Evolutionary conservation across 2,113 vertebrate species (phyloP).

Genomic region (Nycticorax nycticorax): DNA sequence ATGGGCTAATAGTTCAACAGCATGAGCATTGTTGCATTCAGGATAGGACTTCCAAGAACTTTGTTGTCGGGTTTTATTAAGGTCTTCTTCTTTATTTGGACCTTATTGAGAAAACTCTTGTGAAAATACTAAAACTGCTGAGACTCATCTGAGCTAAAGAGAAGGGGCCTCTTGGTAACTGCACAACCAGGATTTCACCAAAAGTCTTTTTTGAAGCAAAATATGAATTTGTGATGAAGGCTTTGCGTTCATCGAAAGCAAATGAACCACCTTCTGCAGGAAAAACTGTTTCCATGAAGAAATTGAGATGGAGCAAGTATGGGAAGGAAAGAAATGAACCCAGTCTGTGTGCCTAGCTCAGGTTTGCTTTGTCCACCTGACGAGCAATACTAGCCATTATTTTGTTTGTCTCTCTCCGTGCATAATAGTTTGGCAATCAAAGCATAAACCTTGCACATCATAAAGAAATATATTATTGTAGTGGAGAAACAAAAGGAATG

Average conservation of each 20-base stretch:
- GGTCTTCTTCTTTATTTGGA: neutral
- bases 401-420: neutral
- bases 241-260: neutral
- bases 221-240: neutral
- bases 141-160: neutral
- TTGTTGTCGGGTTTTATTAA: neutral
- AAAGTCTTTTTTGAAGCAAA: neutral
- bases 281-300: neutral
- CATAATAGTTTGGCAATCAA: neutral
- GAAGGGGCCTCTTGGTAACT: neutral
- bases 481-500: constrained; percentile 42
- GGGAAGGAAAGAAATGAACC: neutral
- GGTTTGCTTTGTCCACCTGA: neutral
- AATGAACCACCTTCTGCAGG: neutral
- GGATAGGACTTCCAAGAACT: neutral
- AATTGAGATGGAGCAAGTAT: neutral
- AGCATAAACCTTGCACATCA: neutral
- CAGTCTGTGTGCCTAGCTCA: neutral
- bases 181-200: neutral
- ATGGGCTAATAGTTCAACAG: neutral
- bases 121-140: neutral
- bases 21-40: neutral
- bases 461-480: constrained; percentile 24
- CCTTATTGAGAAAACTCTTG: neutral
- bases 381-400: neutral